phyloP scores from a whole-genome alignment of 2,113 vertebrate species.

The Labrus mixtus region DNA sequence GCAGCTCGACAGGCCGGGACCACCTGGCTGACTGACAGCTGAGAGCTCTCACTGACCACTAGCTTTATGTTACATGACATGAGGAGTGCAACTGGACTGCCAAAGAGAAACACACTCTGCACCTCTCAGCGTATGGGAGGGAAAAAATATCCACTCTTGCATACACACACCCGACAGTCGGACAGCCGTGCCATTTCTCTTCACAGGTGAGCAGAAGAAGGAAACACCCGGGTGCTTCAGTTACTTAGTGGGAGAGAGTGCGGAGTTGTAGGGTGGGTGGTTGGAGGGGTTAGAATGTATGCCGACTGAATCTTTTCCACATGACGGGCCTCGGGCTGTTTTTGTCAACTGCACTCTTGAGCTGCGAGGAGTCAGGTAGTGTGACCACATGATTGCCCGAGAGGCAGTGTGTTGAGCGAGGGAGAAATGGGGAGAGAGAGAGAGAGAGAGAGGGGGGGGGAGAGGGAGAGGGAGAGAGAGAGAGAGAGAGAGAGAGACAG shows the following conservation, averaged over 20 bases:
- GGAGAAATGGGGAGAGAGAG: constrained; percentile 13
- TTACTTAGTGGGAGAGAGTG: constrained; percentile 74
- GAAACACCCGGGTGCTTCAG: constrained; percentile 72
- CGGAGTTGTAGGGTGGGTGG: constrained; percentile 43
- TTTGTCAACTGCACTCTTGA: constrained; percentile 86
- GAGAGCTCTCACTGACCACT: constrained; percentile 80
- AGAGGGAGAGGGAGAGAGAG: too few relatives aligned
- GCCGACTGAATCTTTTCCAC: constrained; percentile 86
- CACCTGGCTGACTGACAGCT: constrained; percentile 86
- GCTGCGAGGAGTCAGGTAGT: constrained; percentile 84
- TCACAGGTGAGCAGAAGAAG: constrained; percentile 78
- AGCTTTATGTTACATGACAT: constrained; percentile 89
- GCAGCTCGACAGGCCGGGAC: constrained; percentile 81
- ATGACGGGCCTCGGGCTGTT: constrained; percentile 85
- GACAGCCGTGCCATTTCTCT: constrained; percentile 54
- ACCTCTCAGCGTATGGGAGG: constrained; percentile 29
- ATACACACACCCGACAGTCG: constrained; percentile 34
- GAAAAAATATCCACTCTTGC: constrained; percentile 42
- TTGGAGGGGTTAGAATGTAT: constrained; percentile 54
- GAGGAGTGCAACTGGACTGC: constrained; percentile 81
- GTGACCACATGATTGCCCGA: constrained; percentile 86
- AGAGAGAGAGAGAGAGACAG: constrained; percentile 11
- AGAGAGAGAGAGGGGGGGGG: too few relatives aligned
- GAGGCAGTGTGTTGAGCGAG: constrained; percentile 75
- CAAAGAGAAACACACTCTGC: constrained; percentile 66